Evolutionary conservation across 53 echinoderm and acorn worm species (phyloP).

Genomic region (Mesocentrotus franciscanus): DNA sequence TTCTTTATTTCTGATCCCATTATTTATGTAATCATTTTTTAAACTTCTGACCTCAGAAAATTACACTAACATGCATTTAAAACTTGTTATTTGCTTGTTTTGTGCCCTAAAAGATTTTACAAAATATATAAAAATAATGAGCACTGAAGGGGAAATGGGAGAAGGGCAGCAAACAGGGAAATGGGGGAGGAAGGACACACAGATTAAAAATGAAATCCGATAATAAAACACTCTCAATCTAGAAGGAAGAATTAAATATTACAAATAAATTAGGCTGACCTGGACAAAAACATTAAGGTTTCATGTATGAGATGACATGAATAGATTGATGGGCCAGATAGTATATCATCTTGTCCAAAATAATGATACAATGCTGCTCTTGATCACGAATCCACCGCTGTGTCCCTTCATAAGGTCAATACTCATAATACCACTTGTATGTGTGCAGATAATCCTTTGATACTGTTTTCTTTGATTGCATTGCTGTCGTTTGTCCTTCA

Average conservation of each 20-base stretch:
- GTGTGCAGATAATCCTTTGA: conserved; percentile 12
- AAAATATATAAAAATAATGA: no score
- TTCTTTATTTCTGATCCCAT: no score
- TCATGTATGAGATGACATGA: not conserved
- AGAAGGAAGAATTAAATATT: not conserved
- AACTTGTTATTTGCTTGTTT: no score
- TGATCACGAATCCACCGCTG: not conserved
- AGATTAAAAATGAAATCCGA: not conserved
- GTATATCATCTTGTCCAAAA: no score
- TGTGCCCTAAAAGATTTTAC: no score
- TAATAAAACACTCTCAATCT: not conserved
- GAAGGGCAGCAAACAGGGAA: not conserved
- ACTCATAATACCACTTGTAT: not conserved
- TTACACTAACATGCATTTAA: no score
- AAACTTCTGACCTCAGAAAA: no score
- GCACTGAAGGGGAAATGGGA: not conserved
- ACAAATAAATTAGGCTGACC: not conserved
- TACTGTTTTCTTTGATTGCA: not conserved
- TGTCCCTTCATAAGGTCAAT: not conserved
- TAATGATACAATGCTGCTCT: not conserved
- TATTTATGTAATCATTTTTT: no score
- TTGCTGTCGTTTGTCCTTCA: not conserved
- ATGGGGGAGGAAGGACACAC: not conserved
- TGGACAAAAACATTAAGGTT: not conserved
- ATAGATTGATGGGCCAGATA: not conserved